Conservation (phyloP, 2,888 invertebrate genomes). For the Mylabris sibirica region DNA sequence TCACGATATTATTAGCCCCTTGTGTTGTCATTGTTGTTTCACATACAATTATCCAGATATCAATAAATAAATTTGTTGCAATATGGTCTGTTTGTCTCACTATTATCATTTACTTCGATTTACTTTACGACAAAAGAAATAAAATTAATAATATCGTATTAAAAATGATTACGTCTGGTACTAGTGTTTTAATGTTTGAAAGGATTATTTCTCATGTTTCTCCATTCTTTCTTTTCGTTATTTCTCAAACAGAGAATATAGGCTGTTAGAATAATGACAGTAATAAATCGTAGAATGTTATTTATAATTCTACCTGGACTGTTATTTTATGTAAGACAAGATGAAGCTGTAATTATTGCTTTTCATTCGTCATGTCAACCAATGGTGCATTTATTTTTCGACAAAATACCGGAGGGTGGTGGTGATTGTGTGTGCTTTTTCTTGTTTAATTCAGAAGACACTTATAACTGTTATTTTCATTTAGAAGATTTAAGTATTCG, state of each 20-base stretch:
- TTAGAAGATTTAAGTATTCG: too few relatives aligned
- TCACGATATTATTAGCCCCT: not conserved
- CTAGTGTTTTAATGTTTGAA: slow-evolving; percentile 1
- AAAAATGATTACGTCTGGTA: not conserved
- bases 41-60: too few relatives aligned
- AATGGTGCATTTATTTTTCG: not conserved
- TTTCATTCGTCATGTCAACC: not conserved
- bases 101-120: too few relatives aligned
- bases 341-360: not conserved
- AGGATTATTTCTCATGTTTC: not conserved
- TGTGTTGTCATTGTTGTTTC: not conserved
- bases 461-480: too few relatives aligned
- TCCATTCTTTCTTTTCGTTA: not conserved
- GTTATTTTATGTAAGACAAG: slow-evolving; percentile 1
- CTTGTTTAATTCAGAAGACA: too few relatives aligned
- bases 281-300: slow-evolving; percentile 1
- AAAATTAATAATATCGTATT: not conserved
- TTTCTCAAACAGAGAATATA: not conserved
- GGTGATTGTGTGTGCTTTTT: too few relatives aligned
- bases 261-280: not conserved
- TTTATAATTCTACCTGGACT: slow-evolving; percentile 2
- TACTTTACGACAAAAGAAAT: not conserved
- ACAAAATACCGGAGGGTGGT: not conserved
- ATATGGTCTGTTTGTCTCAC: too few relatives aligned
- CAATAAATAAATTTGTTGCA: too few relatives aligned